These are phyloP conservation scores for Cerceris rybyensis DNA, from an alignment of 2,888 invertebrate species.

Conservation along the genomic window DNA sequence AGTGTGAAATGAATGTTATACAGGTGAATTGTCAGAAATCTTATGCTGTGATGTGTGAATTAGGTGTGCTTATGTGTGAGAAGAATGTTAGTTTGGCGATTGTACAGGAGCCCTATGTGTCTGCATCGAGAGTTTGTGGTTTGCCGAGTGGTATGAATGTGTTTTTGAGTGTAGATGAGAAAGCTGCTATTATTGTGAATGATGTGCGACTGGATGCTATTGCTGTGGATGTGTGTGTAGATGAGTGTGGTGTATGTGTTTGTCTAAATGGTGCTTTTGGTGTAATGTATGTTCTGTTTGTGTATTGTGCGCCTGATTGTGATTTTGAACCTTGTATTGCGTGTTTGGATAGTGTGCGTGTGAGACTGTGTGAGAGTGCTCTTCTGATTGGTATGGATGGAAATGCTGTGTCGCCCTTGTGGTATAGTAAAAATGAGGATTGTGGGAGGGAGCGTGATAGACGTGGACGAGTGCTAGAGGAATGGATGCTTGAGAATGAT, in stretches of 20 bases:
- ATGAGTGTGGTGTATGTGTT: conserved; percentile 26
- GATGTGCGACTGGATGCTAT: conserved; percentile 16
- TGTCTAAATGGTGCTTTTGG: conserved; percentile 41
- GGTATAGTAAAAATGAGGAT: conserved; percentile 27
- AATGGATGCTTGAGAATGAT: not conserved
- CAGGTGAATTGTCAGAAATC: conserved; percentile 14
- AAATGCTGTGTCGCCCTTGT: conserved; percentile 59
- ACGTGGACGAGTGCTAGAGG: not conserved
- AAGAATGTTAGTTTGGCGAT: conserved; percentile 9
- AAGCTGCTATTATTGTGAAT: conserved; percentile 36
- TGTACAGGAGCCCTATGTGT: conserved; percentile 11
- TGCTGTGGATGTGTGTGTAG: conserved; percentile 16
- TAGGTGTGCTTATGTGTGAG: not conserved
- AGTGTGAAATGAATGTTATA: not conserved
- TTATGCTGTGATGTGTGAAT: conserved; percentile 1
- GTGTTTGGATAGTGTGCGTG: conserved; percentile 19
- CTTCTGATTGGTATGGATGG: conserved; percentile 59
- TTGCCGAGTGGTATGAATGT: conserved; percentile 8
- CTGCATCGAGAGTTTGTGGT: not conserved
- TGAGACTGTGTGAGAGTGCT: not conserved
- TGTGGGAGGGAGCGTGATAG: conserved; percentile 12
- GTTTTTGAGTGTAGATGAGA: not conserved
- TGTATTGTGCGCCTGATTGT: conserved; percentile 46
- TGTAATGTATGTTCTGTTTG: conserved; percentile 38
- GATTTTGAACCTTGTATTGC: conserved; percentile 13